Evolutionary conservation across 2,888 invertebrate genomes (phyloP).

Genomic region (Cremastinae sp.): DNA sequence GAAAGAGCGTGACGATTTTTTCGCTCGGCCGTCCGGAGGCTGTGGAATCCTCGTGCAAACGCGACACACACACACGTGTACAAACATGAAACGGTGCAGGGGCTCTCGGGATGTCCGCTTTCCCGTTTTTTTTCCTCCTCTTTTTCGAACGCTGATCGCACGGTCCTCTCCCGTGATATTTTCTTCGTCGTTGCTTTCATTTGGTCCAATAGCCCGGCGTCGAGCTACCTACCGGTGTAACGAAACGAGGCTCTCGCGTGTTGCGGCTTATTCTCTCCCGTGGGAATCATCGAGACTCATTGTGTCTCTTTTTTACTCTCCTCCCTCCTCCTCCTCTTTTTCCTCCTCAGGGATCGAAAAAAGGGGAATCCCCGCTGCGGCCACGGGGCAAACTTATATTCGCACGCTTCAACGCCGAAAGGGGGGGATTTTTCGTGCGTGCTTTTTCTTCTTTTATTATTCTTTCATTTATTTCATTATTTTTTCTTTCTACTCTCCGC

Average conservation of each 20-base stretch:
- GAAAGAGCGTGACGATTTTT: constrained; percentile 45
- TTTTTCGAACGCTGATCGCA: constrained; percentile 46
- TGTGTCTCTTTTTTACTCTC: constrained; percentile 39
- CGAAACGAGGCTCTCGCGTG: constrained; percentile 58
- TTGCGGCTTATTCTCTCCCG: constrained; percentile 52
- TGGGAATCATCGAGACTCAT: constrained; percentile 53
- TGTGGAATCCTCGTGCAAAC: constrained; percentile 19
- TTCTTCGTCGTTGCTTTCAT: constrained; percentile 49
- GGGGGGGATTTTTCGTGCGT: constrained; percentile 66
- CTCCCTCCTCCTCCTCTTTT: constrained; percentile 7
- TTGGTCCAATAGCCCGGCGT: constrained; percentile 35
- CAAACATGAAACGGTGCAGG: not conserved
- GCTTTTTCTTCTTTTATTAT: constrained; percentile 55
- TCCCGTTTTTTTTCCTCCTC: constrained; percentile 34
- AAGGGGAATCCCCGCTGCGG: constrained; percentile 56
- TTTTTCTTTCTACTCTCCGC: not conserved
- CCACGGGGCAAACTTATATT: constrained; percentile 53
- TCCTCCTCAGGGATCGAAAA: constrained; percentile 43
- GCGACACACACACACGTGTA: not conserved
- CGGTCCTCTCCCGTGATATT: constrained; percentile 39
- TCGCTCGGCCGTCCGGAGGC: constrained; percentile 14
- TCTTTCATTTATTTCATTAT: too few relatives aligned
- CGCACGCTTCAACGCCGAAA: constrained; percentile 37
- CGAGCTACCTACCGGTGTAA: constrained; percentile 47
- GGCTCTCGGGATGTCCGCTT: constrained; percentile 39